These are phyloP conservation scores for Puffinus mauretanicus DNA, from an alignment of 2,113 vertebrate genomes.

Conservation along the genomic window DNA sequence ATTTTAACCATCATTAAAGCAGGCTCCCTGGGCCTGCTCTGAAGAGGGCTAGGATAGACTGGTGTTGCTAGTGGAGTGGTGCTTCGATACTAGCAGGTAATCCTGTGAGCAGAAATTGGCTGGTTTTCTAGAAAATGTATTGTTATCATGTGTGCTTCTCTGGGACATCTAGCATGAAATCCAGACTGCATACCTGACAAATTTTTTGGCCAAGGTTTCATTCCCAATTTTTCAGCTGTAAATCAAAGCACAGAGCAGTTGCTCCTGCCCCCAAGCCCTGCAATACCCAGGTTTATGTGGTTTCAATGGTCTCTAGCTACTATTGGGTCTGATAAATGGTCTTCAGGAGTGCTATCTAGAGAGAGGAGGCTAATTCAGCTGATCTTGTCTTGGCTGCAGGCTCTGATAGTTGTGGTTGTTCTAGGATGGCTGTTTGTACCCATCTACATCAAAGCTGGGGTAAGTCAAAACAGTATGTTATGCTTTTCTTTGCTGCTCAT, in stretches of 20 bases:
- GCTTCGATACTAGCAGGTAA: not conserved
- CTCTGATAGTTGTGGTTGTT: constrained; percentile 85
- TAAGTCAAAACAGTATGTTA: constrained; percentile 64
- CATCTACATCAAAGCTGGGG: constrained; percentile 94
- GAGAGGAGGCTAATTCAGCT: not conserved
- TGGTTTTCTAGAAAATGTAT: not conserved
- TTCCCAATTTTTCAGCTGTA: not conserved
- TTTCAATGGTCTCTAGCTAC: not conserved
- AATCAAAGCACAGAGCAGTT: not conserved
- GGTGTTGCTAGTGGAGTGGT: not conserved
- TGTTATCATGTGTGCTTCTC: not conserved
- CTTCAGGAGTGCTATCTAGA: not conserved
- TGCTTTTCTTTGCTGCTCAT: not conserved
- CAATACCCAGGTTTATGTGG: not conserved
- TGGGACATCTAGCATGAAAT: not conserved
- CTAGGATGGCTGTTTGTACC: constrained; percentile 96
- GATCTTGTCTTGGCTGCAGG: constrained; percentile 74
- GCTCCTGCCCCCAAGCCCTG: accelerated
- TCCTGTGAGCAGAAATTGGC: not conserved
- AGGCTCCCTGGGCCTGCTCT: not conserved
- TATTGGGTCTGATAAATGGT: not conserved
- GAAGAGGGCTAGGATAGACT: not conserved
- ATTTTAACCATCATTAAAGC: not conserved
- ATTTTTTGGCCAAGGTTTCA: not conserved
- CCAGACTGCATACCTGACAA: not conserved